phyloP scores from a whole-genome alignment of 2,797 vertebrate species.

The Coregonus suidteri region DNA sequence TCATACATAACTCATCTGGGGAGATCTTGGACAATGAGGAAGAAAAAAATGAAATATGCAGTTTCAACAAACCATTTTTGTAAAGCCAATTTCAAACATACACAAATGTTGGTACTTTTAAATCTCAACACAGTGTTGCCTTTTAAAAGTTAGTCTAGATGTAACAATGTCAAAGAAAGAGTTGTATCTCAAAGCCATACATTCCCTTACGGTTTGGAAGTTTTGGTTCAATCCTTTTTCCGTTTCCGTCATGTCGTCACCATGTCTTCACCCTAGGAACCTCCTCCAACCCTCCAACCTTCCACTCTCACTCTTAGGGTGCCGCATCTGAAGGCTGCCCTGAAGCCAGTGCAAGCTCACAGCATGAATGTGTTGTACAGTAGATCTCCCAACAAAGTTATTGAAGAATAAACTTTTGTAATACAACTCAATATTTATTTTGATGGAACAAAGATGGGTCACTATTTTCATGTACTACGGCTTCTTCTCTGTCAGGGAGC shows the following conservation, averaged over 20 bases:
- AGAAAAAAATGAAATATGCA: background rate
- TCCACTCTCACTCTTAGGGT: background rate
- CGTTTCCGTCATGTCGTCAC: background rate
- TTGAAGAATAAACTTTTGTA: slow-evolving; percentile 60
- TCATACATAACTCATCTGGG: background rate
- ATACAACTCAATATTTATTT: slow-evolving; percentile 77
- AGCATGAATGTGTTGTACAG: slow-evolving; percentile 66
- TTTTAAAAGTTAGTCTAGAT: background rate
- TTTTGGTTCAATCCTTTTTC: background rate
- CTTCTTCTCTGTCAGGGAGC: slow-evolving; percentile 72
- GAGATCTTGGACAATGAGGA: background rate
- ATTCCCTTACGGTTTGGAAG: background rate
- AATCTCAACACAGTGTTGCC: background rate
- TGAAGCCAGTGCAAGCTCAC: slow-evolving; percentile 50
- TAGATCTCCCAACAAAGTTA: slow-evolving; percentile 45
- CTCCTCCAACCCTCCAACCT: background rate
- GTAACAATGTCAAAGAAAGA: background rate
- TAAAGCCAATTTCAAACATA: background rate
- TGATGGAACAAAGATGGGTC: slow-evolving; percentile 71
- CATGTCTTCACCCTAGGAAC: background rate
- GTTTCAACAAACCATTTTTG: background rate
- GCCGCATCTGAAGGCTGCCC: slow-evolving; percentile 29
- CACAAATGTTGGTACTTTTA: background rate
- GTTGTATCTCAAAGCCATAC: background rate
- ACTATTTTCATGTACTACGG: slow-evolving; percentile 71